These are phyloP conservation scores for Dasysyrphus albostriatus DNA, from an alignment of 2,888 invertebrate species.

Conservation along the genomic window DNA sequence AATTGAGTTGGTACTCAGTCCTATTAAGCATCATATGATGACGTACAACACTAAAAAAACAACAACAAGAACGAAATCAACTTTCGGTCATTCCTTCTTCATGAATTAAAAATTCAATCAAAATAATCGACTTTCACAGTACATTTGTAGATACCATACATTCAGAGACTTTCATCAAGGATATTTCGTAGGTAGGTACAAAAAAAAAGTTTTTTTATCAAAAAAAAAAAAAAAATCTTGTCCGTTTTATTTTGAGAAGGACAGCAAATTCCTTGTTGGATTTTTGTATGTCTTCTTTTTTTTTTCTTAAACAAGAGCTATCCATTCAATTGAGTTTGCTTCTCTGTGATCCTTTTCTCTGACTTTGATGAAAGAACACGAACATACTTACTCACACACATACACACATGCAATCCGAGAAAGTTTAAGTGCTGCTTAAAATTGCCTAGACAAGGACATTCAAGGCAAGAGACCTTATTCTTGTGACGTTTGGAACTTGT, in stretches of 20 bases:
- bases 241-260: background rate
- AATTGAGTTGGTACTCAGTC: conserved; percentile 3
- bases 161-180: conserved; percentile 35
- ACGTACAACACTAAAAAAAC: background rate
- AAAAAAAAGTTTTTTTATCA: conserved; percentile 21
- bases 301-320: background rate
- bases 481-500: conserved; percentile 50
- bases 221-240: conserved; percentile 10
- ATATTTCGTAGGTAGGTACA: background rate
- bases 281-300: background rate
- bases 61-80: background rate
- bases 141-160: conserved; percentile 16
- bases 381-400: background rate
- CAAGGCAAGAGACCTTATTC: background rate
- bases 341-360: background rate
- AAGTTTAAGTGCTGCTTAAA: conserved; percentile 21
- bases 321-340: conserved; percentile 10
- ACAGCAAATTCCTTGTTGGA: background rate
- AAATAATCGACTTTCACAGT: conserved; percentile 60
- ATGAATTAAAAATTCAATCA: conserved; percentile 66
- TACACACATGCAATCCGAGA: background rate
- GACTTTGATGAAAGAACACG: conserved; percentile 7
- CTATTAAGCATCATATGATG: conserved; percentile 1
- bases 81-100: background rate
- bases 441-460: conserved; percentile 13